These are phyloP conservation scores for Calliopum simillimum DNA, from an alignment of 2,888 invertebrate species.

Conservation along the genomic window DNA sequence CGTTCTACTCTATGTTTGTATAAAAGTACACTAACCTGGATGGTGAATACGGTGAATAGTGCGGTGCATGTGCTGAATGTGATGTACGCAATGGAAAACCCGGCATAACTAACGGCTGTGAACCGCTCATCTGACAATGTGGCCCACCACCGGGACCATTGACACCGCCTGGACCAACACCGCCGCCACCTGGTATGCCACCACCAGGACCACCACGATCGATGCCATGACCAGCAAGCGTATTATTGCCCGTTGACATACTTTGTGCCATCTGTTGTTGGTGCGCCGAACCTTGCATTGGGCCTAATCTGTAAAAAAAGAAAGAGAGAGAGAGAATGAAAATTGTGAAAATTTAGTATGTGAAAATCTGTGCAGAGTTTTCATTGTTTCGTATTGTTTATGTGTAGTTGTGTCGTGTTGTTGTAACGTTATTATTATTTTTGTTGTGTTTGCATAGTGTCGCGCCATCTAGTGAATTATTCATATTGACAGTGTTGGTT, in stretches of 20 bases:
- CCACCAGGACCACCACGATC: constrained; percentile 59
- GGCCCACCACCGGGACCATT: constrained; percentile 69
- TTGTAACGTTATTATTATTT: constrained; percentile 32
- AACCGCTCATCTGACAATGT: constrained; percentile 77
- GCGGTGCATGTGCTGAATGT: constrained; percentile 76
- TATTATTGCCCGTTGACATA: constrained; percentile 74
- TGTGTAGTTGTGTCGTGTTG: constrained; percentile 21
- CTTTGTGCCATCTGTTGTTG: constrained; percentile 69
- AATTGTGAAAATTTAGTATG: constrained; percentile 23
- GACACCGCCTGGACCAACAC: constrained; percentile 53
- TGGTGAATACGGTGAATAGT: constrained; percentile 90
- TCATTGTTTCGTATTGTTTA: constrained; percentile 11
- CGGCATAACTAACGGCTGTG: constrained; percentile 86
- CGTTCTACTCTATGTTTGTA: no score
- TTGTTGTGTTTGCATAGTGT: constrained; percentile 42
- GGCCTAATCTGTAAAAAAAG: constrained; percentile 62
- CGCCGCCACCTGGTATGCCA: constrained; percentile 49
- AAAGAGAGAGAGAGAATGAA: constrained; percentile 36
- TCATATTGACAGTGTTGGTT: constrained; percentile 47
- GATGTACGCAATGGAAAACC: constrained; percentile 84
- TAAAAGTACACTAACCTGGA: constrained; percentile 71
- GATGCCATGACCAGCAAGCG: constrained; percentile 66
- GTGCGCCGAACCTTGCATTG: constrained; percentile 61
- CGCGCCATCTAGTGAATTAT: constrained; percentile 49
- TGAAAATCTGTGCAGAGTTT: constrained; percentile 26